Evolutionary conservation across 2,113 vertebrate species (phyloP).

Genomic region (Charina bottae): DNA sequence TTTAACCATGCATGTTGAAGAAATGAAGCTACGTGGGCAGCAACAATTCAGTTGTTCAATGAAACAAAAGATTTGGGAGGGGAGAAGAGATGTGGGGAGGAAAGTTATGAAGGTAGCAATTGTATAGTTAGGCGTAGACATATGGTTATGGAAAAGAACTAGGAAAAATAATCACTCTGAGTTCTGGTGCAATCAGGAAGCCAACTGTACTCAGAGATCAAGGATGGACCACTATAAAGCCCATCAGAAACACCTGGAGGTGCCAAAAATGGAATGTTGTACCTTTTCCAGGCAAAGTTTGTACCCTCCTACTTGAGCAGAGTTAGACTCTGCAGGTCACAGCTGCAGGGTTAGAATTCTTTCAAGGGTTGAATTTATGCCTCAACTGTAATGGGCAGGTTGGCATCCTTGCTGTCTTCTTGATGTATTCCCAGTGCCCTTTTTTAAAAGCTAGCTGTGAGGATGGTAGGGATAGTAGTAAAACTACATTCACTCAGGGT

Average conservation of each 20-base stretch:
- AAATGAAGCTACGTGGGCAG: not conserved
- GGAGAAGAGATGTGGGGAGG: not conserved
- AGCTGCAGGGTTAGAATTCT: too few species aligned
- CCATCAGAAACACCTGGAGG: too few species aligned
- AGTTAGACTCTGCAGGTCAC: too few species aligned
- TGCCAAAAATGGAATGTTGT: not conserved
- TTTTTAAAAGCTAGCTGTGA: not conserved
- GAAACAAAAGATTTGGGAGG: not conserved
- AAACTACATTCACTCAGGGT: not conserved
- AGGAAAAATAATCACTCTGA: not conserved
- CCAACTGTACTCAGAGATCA: not conserved
- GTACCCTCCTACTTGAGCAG: too few species aligned
- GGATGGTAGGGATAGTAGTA: not conserved
- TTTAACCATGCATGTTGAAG: not conserved
- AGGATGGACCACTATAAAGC: too few species aligned
- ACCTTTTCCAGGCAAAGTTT: too few species aligned
- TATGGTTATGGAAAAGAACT: not conserved
- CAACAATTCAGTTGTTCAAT: not conserved
- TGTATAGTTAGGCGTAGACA: not conserved
- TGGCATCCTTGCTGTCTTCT: not conserved
- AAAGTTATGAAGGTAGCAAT: not conserved
- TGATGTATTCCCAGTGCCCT: not conserved
- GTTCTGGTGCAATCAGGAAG: not conserved
- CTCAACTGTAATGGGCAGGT: not conserved
- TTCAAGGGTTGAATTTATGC: not conserved